Evolutionary conservation across 2,797 vertebrate species (phyloP), one percentile per base, ranked within the genome.

Genomic region (Etheostoma nigrum): DNA sequence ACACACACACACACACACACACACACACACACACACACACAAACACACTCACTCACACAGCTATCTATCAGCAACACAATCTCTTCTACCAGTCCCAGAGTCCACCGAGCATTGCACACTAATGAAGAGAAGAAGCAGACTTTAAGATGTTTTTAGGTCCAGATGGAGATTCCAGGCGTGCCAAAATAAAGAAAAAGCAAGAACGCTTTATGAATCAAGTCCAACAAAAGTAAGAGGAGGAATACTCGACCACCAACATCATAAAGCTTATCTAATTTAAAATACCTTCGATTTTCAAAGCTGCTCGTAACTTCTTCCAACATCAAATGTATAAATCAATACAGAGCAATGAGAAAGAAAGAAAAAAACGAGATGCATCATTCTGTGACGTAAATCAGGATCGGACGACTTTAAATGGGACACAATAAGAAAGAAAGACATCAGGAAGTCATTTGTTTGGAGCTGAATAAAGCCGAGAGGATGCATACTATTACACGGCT

Each of bases 41-140:
- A 51, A 48, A 65, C 62, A 51, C 62, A 36, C 59, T 47, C 27
- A 36, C 47, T 40, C 25, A 61, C 59, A 25, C 13, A 0, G 25
- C 58, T 16, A 45, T 84, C 70, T 66, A 76, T 82, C 60, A 69
- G 5, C 61, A 23, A 66, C 69, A 71, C 25, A 25, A 25, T 53
- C 64, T 67, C 63, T 53, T 48, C 60, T 18, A 42, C 68, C 55
- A 59, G 73, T 51, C 55, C 68, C 45, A 65, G 33, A 58, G 49
- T 55, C 58, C 45, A 65, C 33, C 42, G 40, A 42, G 63, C 53
- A 52, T 40, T 25, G 78, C 40, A 51, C 74, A 15, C 36, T 44
- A 27, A 84, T 74, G 58, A 58, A 65, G 18, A 63, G 25, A n/a
- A 18, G 47, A 78, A 21, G 2, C 45, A 4, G 36, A 40, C 36